phyloP scores from a whole-genome alignment of 2,888 invertebrate genomes.

The Agrotis puta region DNA sequence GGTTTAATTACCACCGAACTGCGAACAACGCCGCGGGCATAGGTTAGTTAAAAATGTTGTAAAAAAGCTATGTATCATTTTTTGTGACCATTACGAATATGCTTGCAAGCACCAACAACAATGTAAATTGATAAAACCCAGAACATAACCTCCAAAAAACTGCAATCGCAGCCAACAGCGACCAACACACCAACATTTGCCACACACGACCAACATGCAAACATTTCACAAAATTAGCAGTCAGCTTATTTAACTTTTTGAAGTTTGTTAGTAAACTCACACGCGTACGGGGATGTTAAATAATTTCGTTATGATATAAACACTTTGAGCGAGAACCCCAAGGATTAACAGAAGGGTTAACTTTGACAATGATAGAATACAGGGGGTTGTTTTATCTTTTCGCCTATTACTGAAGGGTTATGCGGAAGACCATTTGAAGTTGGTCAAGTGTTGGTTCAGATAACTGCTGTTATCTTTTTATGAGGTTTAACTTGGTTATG shows the following conservation, averaged over 20 bases:
- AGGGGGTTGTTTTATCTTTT: conserved; percentile 51
- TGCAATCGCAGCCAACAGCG: conserved; percentile 9
- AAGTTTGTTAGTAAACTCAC: conserved; percentile 65
- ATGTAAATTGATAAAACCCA: background rate
- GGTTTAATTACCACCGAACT: too few relatives aligned
- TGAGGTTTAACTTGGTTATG: conserved; percentile 2
- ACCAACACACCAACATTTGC: conserved; percentile 56
- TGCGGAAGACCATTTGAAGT: conserved; percentile 38
- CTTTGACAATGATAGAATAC: conserved; percentile 62
- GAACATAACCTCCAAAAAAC: background rate
- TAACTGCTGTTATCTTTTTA: conserved; percentile 40
- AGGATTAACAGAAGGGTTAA: conserved; percentile 59
- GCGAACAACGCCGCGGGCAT: too few relatives aligned
- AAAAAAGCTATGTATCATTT: too few relatives aligned
- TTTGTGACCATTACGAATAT: too few relatives aligned
- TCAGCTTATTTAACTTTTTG: conserved; percentile 68
- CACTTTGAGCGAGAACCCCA: conserved; percentile 55
- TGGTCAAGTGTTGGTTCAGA: conserved; percentile 48
- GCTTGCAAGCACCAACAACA: background rate
- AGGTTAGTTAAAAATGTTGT: too few relatives aligned
- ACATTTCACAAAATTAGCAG: conserved; percentile 46
- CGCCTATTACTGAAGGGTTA: conserved; percentile 19
- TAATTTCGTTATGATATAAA: conserved; percentile 70
- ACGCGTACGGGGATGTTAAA: conserved; percentile 63
- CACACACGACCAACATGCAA: conserved; percentile 34